Conservation (phyloP, 2,888 invertebrate species). For the Digitonthophagus gazella region DNA sequence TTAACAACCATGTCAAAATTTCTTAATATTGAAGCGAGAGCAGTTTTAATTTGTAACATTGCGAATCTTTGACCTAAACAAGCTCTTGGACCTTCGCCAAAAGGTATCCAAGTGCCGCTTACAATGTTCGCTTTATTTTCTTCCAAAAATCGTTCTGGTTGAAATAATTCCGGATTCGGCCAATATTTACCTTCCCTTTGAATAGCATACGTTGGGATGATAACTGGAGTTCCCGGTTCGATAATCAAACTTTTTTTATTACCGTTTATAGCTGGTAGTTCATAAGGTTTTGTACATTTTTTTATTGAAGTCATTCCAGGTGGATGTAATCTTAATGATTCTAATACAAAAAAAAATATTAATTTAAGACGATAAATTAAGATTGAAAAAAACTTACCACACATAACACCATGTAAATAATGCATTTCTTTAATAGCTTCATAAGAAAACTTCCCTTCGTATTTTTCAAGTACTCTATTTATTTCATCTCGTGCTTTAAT, state of each 20-base stretch:
- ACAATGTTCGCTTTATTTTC: constrained; percentile 37
- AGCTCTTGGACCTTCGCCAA: constrained; percentile 41
- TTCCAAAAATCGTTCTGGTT: constrained; percentile 36
- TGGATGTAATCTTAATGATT: constrained; percentile 37
- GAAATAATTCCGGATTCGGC: constrained; percentile 32
- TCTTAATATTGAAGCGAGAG: constrained; percentile 31
- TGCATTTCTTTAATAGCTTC: constrained; percentile 54
- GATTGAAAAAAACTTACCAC: constrained; percentile 24
- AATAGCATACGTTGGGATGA: constrained; percentile 31
- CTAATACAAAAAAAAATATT: constrained; percentile 20
- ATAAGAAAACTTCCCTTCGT: constrained; percentile 51
- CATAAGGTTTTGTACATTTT: constrained; percentile 34
- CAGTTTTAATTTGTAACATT: constrained; percentile 36
- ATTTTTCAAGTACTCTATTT: constrained; percentile 48
- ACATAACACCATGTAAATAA: constrained; percentile 19
- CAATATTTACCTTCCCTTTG: constrained; percentile 33
- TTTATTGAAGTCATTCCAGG: constrained; percentile 33
- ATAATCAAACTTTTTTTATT: constrained; percentile 35
- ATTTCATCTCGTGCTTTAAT: constrained; percentile 56
- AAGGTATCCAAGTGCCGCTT: constrained; percentile 36
- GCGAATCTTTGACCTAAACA: constrained; percentile 40
- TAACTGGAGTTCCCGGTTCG: constrained; percentile 30
- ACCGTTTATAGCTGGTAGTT: constrained; percentile 26
- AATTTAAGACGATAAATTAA: neutral
- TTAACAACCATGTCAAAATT: constrained; percentile 35